These are phyloP conservation scores for Heliconius hortense DNA, from an alignment of 2,888 invertebrate species.

Conservation along the genomic window DNA sequence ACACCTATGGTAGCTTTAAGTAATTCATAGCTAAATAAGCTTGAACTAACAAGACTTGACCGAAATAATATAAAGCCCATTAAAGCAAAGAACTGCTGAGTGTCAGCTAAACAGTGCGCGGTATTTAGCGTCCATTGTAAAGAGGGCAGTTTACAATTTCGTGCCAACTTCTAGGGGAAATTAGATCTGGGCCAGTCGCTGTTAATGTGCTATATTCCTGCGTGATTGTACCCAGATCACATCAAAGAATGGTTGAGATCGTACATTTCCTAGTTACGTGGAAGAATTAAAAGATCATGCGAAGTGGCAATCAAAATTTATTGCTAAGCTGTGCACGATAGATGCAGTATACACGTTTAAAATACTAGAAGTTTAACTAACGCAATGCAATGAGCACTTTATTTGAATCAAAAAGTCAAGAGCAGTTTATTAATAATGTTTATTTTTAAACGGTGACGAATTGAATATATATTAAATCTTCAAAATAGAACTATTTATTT, in stretches of 20 bases:
- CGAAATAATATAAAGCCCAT: constrained; percentile 22
- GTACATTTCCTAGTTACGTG: constrained; percentile 16
- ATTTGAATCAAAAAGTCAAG: background rate
- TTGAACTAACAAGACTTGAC: background rate
- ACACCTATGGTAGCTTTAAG: background rate
- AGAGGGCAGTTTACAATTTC: constrained; percentile 80
- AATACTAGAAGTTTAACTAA: background rate
- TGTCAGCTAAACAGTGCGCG: constrained; percentile 40
- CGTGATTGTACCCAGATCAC: constrained; percentile 78
- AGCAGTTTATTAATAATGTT: background rate
- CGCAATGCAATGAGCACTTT: background rate
- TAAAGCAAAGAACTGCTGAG: constrained; percentile 28
- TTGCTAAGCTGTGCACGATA: background rate
- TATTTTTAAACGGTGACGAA: background rate
- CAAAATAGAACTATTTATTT: background rate
- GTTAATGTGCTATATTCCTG: constrained; percentile 66
- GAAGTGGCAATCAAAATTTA: background rate
- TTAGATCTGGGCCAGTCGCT: constrained; percentile 77
- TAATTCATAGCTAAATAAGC: background rate
- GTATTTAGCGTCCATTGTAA: constrained; percentile 71
- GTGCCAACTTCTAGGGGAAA: constrained; percentile 76
- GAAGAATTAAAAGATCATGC: background rate
- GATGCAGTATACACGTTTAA: background rate
- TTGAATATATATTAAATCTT: background rate
- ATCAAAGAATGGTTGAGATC: constrained; percentile 52